These are phyloP conservation scores for Ceratoteleas bidentatus DNA, from an alignment of 1,140 invertebrate genomes.

Conservation along the genomic window DNA sequence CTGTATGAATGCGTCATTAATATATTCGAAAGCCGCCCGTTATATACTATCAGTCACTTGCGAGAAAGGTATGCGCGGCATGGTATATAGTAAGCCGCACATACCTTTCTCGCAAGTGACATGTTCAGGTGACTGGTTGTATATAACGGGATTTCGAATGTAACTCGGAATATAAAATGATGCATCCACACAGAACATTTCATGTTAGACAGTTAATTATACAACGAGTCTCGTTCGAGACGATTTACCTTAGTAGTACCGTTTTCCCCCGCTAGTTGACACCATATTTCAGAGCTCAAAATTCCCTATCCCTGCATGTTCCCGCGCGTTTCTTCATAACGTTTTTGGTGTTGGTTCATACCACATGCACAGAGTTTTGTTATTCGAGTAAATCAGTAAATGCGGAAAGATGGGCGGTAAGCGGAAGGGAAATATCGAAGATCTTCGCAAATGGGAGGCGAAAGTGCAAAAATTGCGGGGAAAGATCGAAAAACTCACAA, in stretches of 20 bases:
- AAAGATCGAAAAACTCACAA: neutral
- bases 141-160: too few relatives aligned
- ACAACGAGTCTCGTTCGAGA: conserved; percentile 3
- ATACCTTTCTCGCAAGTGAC: too few relatives aligned
- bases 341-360: conserved; percentile 10
- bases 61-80: too few relatives aligned
- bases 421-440: neutral
- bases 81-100: too few relatives aligned
- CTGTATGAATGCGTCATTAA: too few relatives aligned
- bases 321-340: conserved; percentile 5
- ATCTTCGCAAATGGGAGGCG: neutral
- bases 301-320: neutral
- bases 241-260: conserved; percentile 8
- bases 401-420: neutral
- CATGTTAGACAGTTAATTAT: too few relatives aligned
- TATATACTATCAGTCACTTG: too few relatives aligned
- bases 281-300: conserved; percentile 14
- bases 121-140: too few relatives aligned
- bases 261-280: neutral
- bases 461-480: neutral
- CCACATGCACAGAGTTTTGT: neutral
- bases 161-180: too few relatives aligned
- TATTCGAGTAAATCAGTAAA: neutral
- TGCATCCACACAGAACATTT: too few relatives aligned
- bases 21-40: too few relatives aligned